Evolutionary conservation across 2,797 vertebrate species (phyloP).

Genomic region (Hylomyscus alleni): DNA sequence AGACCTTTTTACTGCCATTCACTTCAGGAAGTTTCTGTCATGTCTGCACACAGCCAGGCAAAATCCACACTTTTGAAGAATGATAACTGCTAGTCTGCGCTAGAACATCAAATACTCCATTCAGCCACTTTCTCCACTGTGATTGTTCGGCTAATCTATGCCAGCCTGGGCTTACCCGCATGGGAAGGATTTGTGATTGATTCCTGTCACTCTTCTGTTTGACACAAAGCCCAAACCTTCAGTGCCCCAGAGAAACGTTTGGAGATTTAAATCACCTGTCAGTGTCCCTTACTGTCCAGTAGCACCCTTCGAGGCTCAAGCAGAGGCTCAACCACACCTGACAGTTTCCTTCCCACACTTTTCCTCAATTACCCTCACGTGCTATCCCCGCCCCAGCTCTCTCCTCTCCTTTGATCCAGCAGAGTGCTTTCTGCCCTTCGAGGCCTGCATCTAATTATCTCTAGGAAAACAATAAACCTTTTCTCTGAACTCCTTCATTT

Average conservation of each 20-base stretch:
- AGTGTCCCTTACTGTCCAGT: not conserved
- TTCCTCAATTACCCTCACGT: not conserved
- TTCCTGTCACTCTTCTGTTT: conserved; percentile 23
- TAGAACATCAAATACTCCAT: not conserved
- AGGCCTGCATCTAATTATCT: conserved; percentile 27
- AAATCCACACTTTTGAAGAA: not conserved
- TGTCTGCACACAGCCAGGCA: not conserved
- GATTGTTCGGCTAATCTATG: not conserved
- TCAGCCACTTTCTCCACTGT: not conserved
- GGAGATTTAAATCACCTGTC: not conserved
- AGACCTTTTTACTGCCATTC: not conserved
- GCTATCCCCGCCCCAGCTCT: not conserved
- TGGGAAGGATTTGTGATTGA: not conserved
- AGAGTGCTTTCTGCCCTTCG: not conserved
- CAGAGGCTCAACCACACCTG: not conserved
- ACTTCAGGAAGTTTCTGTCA: conserved; percentile 1
- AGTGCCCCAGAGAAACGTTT: not conserved
- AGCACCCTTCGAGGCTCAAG: not conserved
- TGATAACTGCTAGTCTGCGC: not conserved
- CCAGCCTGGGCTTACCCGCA: not conserved
- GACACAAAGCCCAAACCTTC: conserved; percentile 57
- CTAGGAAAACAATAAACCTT: conserved; percentile 58
- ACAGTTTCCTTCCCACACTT: not conserved
- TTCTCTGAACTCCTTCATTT: conserved; percentile 4
- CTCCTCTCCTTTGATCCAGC: not conserved